These are phyloP conservation scores for Ariolimax columbianus DNA, from an alignment of 2,888 invertebrate species.

Conservation along the genomic window DNA sequence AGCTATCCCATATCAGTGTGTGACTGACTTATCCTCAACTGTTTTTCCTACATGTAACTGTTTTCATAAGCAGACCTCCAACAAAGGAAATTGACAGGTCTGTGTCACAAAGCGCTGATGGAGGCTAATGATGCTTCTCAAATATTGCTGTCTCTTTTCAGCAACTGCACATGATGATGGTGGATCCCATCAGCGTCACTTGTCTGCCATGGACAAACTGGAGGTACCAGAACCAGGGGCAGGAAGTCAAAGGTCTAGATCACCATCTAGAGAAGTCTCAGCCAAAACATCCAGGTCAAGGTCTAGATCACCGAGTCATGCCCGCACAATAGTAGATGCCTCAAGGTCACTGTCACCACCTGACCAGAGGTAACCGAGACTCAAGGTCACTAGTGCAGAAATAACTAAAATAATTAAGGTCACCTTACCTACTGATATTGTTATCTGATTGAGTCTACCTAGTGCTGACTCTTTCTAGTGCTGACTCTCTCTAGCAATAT, in stretches of 20 bases:
- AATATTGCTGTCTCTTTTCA: slow-evolving; percentile 33
- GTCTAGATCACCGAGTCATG: slow-evolving; percentile 67
- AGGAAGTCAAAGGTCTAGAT: slow-evolving; percentile 64
- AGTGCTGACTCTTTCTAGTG: too few relatives aligned
- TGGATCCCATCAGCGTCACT: slow-evolving; percentile 60
- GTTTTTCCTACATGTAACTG: too few relatives aligned
- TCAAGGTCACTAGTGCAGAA: too few relatives aligned
- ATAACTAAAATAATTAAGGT: too few relatives aligned
- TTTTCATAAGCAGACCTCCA: too few relatives aligned
- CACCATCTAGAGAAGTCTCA: slow-evolving; percentile 59
- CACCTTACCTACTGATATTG: too few relatives aligned
- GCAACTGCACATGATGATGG: slow-evolving; percentile 64
- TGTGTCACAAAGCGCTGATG: neutral
- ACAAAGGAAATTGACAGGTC: too few relatives aligned
- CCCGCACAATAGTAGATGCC: slow-evolving; percentile 63
- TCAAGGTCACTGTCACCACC: slow-evolving; percentile 90
- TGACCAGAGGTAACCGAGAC: slow-evolving; percentile 80
- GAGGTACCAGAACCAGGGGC: slow-evolving; percentile 66
- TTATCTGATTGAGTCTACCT: too few relatives aligned
- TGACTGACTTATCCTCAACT: too few relatives aligned
- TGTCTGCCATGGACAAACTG: slow-evolving; percentile 64
- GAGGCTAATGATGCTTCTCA: neutral
- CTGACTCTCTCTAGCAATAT: too few relatives aligned
- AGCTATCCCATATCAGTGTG: too few relatives aligned
- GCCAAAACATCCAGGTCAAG: slow-evolving; percentile 57